phyloP scores from a whole-genome alignment of 2,888 invertebrate species.

The Siphlonurus alternatus region DNA sequence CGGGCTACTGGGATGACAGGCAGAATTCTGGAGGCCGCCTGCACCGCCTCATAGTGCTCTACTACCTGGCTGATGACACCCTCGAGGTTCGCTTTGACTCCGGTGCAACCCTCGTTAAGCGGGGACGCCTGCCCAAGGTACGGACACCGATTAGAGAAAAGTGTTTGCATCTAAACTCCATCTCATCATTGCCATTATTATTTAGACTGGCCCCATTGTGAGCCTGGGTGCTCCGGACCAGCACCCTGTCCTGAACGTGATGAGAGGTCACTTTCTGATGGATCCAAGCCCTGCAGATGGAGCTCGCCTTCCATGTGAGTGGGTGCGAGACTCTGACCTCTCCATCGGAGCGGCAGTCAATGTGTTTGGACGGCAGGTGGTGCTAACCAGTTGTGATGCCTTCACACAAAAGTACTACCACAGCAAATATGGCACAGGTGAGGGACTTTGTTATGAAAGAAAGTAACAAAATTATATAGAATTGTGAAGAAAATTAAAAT shows the following conservation, averaged over 20 bases:
- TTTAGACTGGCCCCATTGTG: background rate
- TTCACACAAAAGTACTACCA: conserved; percentile 75
- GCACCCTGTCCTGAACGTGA: background rate
- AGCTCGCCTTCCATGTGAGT: conserved; percentile 11
- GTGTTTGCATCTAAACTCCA: too few relatives aligned
- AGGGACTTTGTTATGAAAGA: too few relatives aligned
- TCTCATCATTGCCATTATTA: too few relatives aligned
- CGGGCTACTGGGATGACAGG: conserved; percentile 81
- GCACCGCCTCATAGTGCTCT: conserved; percentile 62
- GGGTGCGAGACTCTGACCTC: conserved; percentile 49
- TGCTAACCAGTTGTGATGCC: conserved; percentile 67
- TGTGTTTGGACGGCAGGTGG: conserved; percentile 62
- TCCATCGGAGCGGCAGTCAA: conserved; percentile 66
- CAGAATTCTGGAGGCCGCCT: conserved; percentile 57
- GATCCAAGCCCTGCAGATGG: background rate
- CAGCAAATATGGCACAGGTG: conserved; percentile 45
- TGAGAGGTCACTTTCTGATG: background rate
- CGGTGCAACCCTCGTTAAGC: background rate
- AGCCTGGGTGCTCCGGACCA: background rate
- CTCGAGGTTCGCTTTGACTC: conserved; percentile 37
- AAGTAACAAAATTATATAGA: too few relatives aligned
- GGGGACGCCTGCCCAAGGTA: background rate
- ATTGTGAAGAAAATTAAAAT: too few relatives aligned
- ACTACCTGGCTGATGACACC: conserved; percentile 74
- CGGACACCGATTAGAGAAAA: too few relatives aligned